Evolutionary conservation across 2,797 vertebrate species (phyloP), one percentile per base, ranked within the genome.

Genomic region (Synanceia verrucosa): DNA sequence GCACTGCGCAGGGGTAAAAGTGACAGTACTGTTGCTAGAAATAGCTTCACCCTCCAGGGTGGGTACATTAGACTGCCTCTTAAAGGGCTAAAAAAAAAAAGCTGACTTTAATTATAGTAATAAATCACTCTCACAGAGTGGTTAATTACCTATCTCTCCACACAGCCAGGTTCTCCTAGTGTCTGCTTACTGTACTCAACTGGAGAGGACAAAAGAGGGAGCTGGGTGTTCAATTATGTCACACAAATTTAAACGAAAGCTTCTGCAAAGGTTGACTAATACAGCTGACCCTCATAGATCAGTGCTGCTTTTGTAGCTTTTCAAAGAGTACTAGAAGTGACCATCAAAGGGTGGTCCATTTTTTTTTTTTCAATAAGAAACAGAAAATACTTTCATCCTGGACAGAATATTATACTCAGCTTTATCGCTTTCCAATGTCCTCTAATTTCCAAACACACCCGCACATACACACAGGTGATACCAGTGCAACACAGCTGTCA

Each of bases 81-180:
- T 80, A 83, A 82, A 79, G 70, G 76, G 74, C 70, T 76, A 26
- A 77, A 79, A 85, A 47, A 86, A 14, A 77, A 82, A 65, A 79
- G 31, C 8, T 13, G 12, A 21, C 16, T 80, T 79, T 87, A 88
- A 91, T 87, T 84, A 80, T 70, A 55, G 71, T 83, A 78, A 88
- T 90, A 90, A 85, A 64, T 90, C 82, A 84, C 73, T 81, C 51
- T 81, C 74, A 62, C 57, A 62, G 70, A 79, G 28, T 19, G 16
- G 65, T 74, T 91, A 89, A 90, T 88, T 85, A 85, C 44, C 60
- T 50, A 52, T 80, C 66, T 65, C 64, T 76, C 19, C 65, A 43
- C 65, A 43, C 37, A 55, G 67, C 43, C 78, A 74, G 57, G 51
- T 65, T 36, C 65, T 50, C 44, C 37, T 18, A 23, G 31, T 62